A percentile compares a stretch with the other conserved stretches of the same genome.
These are phyloP conservation scores for Myripristis murdjan DNA, from an alignment of 2,797 vertebrate species.

Conservation along the genomic window DNA sequence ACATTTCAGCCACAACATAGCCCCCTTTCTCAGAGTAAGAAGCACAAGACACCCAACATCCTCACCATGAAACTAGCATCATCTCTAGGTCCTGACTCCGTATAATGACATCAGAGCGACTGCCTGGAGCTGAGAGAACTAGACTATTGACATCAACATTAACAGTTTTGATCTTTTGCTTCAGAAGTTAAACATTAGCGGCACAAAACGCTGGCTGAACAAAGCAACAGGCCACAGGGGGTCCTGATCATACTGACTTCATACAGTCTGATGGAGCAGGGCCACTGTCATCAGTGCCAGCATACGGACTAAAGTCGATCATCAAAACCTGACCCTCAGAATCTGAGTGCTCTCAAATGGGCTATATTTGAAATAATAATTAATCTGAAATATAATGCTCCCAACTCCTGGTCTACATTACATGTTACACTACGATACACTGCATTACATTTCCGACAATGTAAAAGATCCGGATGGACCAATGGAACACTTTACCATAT, in stretches of 20 bases:
- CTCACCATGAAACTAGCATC: not conserved
- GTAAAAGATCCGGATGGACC: not conserved
- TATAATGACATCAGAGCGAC: not conserved
- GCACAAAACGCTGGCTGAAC: not conserved
- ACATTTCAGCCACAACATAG: not conserved
- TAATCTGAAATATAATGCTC: not conserved
- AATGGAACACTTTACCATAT: too few relatives aligned
- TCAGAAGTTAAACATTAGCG: not conserved
- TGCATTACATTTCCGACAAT: not conserved
- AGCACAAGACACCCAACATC: not conserved
- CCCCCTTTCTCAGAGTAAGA: too few relatives aligned
- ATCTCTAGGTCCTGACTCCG: not conserved
- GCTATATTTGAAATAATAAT: too few relatives aligned
- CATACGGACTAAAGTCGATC: not conserved
- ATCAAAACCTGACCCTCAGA: too few relatives aligned
- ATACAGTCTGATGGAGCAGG: not conserved
- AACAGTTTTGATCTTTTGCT: not conserved
- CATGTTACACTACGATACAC: too few relatives aligned
- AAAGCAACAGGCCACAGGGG: not conserved
- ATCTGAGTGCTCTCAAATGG: too few relatives aligned
- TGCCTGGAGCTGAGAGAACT: not conserved
- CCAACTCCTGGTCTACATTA: not conserved
- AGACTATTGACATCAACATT: not conserved
- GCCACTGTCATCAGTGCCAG: conserved; percentile 1
- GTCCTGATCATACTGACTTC: not conserved